A percentile compares a stretch with the other conserved stretches of the same genome.
These are phyloP conservation scores for Leucozona laternaria DNA, from an alignment of 2,888 invertebrate genomes.

Conservation along the genomic window DNA sequence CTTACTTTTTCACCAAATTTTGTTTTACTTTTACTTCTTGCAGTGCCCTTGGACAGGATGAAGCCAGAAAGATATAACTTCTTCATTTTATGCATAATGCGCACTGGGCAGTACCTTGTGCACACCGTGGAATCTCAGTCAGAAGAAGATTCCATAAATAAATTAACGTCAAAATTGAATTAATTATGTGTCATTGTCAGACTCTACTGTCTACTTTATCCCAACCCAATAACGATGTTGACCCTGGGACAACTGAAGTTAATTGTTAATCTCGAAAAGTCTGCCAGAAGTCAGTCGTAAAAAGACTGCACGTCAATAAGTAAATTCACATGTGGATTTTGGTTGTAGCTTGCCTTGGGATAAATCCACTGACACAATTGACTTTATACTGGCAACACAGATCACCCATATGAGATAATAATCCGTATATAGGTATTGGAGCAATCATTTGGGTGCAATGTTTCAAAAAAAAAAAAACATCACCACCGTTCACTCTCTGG, in stretches of 20 bases:
- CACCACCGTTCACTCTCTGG: neutral
- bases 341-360: slow-evolving; percentile 8
- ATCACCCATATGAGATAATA: slow-evolving; percentile 21
- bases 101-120: neutral
- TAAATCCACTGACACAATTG: slow-evolving; percentile 11
- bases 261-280: slow-evolving; percentile 63
- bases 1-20: neutral
- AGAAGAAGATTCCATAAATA: neutral
- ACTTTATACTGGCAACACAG: neutral
- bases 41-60: neutral
- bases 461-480: slow-evolving; percentile 17
- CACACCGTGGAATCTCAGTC: neutral
- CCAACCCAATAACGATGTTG: slow-evolving; percentile 15
- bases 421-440: neutral
- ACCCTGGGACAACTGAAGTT: slow-evolving; percentile 66
- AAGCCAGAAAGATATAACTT: neutral
- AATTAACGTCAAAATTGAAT: slow-evolving; percentile 51
- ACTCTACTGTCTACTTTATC: slow-evolving; percentile 27
- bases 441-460: slow-evolving; percentile 28
- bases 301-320: neutral
- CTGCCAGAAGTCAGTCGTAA: neutral
- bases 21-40: neutral
- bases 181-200: slow-evolving; percentile 57
- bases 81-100: neutral
- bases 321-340: slow-evolving; percentile 18